These are phyloP conservation scores for Melospiza georgiana DNA, from an alignment of 2,113 vertebrate species.

Conservation along the genomic window DNA sequence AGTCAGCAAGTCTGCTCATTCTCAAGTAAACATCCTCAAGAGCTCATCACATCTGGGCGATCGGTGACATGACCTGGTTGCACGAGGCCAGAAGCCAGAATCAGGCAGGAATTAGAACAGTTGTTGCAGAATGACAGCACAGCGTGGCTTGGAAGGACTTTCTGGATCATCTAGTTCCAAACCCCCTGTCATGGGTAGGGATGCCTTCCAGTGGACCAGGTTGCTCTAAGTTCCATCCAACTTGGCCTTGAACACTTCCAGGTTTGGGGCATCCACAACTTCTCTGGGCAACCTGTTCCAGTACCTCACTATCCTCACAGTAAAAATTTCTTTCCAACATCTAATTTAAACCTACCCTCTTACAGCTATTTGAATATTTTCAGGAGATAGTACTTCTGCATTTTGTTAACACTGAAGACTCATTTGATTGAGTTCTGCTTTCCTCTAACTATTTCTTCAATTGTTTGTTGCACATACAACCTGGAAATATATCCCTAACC, in stretches of 20 bases:
- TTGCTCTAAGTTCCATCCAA: background rate
- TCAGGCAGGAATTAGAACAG: background rate
- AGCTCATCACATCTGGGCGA: background rate
- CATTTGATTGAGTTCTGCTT: background rate
- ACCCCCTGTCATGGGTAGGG: background rate
- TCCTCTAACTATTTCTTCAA: background rate
- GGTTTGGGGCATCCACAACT: background rate
- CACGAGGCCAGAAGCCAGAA: background rate
- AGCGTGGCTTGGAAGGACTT: background rate
- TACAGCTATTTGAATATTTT: background rate
- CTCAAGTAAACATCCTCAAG: background rate
- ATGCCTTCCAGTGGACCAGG: background rate
- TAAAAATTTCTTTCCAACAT: background rate
- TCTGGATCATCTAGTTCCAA: background rate
- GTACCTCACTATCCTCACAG: background rate
- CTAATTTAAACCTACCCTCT: background rate
- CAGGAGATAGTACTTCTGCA: background rate
- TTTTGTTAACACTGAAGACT: background rate
- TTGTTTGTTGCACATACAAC: background rate
- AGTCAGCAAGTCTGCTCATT: background rate
- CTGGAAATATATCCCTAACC: background rate
- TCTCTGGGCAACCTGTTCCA: background rate
- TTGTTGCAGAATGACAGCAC: background rate
- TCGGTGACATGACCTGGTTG: accelerated
- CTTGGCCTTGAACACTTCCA: background rate